These are phyloP conservation scores for Platorchestia sp. DNA, from an alignment of 1,140 invertebrate species.

Conservation along the genomic window DNA sequence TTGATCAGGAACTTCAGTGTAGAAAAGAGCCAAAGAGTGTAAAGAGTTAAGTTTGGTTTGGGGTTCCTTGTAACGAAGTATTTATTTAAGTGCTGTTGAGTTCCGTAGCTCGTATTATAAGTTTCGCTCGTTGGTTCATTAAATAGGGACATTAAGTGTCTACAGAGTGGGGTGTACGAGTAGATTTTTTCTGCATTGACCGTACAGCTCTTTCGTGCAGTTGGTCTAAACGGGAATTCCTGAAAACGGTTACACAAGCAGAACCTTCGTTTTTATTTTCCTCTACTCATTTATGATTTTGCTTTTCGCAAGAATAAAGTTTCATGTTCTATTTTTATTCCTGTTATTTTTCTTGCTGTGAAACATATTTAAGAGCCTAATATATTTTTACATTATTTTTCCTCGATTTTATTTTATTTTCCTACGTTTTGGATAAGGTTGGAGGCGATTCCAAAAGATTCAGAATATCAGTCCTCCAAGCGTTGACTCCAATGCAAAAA, in stretches of 20 bases:
- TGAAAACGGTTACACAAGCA: background rate
- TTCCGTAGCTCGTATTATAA: background rate
- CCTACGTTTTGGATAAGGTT: background rate
- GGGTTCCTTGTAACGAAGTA: background rate
- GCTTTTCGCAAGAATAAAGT: background rate
- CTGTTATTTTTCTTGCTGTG: conserved; percentile 45
- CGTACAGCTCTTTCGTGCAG: background rate
- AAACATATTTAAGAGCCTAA: conserved; percentile 36
- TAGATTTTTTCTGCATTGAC: background rate
- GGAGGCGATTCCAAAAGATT: background rate
- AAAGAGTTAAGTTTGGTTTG: background rate
- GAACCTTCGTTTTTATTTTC: background rate
- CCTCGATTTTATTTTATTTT: conserved; percentile 5
- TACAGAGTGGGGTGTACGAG: background rate
- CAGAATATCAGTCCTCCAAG: background rate
- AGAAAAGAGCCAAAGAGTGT: background rate
- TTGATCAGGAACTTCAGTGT: background rate
- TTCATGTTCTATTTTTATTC: conserved; percentile 22
- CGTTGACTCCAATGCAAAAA: background rate
- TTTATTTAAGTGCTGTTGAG: background rate
- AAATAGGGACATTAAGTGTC: background rate
- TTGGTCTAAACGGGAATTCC: background rate
- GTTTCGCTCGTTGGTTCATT: background rate
- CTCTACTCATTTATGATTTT: background rate
- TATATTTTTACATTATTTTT: conserved; percentile 54